Percentiles rank a stretch among this genome's conserved stretches.
Evolutionary conservation across 2,888 invertebrate species (phyloP).

Genomic region (Ectemnius cavifrons): DNA sequence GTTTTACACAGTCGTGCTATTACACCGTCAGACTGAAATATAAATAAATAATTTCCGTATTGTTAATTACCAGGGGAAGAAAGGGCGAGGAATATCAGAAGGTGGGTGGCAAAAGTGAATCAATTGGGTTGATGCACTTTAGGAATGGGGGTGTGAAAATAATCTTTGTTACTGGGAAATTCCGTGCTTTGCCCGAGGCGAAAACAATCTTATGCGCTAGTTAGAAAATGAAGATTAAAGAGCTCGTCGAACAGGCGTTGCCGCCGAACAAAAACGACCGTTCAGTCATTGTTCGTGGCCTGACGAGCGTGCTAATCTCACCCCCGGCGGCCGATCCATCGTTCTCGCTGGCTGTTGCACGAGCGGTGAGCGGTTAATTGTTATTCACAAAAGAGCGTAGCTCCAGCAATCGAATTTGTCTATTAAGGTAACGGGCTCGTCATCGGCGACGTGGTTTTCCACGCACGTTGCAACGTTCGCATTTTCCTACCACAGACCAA

Average conservation of each 20-base stretch:
- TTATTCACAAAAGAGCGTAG: conserved; percentile 49
- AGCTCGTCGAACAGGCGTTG: conserved; percentile 21
- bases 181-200: conserved; percentile 10
- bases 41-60: too few relatives aligned
- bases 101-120: too few relatives aligned
- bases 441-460: conserved; percentile 18
- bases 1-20: too few relatives aligned
- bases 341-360: conserved; percentile 57
- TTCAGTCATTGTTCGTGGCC: conserved; percentile 58
- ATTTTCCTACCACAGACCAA: too few relatives aligned
- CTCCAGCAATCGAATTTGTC: conserved; percentile 44
- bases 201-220: conserved; percentile 29
- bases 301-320: conserved; percentile 67
- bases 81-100: too few relatives aligned
- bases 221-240: conserved; percentile 41
- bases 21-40: too few relatives aligned
- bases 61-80: too few relatives aligned
- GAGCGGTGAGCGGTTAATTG: conserved; percentile 52
- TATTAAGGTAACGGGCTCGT: conserved; percentile 19
- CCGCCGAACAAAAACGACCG: conserved; percentile 32
- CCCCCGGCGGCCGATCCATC: conserved; percentile 57
- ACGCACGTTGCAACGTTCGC: conserved; percentile 2
- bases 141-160: too few relatives aligned
- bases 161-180: conserved; percentile 14
- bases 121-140: too few relatives aligned